Base-by-base conservation (phyloP, 2,888 invertebrate genomes). In the Rhagium mordax region DNA sequence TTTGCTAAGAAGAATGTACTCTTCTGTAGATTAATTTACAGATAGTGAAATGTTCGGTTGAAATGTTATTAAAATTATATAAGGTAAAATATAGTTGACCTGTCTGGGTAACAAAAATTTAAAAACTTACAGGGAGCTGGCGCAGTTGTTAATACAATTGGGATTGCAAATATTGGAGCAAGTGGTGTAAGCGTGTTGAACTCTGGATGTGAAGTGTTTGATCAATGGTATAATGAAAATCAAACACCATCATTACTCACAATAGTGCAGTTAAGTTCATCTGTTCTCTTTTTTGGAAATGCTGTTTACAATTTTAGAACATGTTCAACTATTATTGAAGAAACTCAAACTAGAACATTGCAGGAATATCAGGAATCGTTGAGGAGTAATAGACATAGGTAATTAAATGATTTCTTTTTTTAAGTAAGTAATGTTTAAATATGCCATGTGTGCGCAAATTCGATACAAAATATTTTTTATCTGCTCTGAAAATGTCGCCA, bases 321-420 rank as follows among this genome's bases (percentile, higher is more conserved):
- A 0, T 81, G 78, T 18, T 72, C 77, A 8, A 76, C 76, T 0
- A 78, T 84, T 15, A 66, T 86, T 18, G 90, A 91, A 69, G 91
- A 92, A 66, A 88, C 90, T 0, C 91, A 91, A 78, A 88, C 89
- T 0, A 88, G 86, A 59, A 84, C 89, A 16, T 88, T 91, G 80
- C 88, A 90, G 71, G 89, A 90, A 15, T 90, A 90, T 77, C 86
- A 90, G 1, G 82, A 88, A 4, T 89, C 89, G 1, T 86, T 91
- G 0, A 84, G 90, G 33, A 91, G 91, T 74, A 91, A 91, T 78
- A 86, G 89, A 48, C 91, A 91, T 79, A 83, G 85, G 85, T 85
- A 77, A 66, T 65, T 29, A 61, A 41, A 41, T 41, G 13, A 24
- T 24, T 24, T 24, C 6, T 24, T 24, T 24, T 24, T 6, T 24